These are phyloP conservation scores for Pharmacophagus antenor DNA, from an alignment of 2,888 invertebrate genomes.

Conservation along the genomic window DNA sequence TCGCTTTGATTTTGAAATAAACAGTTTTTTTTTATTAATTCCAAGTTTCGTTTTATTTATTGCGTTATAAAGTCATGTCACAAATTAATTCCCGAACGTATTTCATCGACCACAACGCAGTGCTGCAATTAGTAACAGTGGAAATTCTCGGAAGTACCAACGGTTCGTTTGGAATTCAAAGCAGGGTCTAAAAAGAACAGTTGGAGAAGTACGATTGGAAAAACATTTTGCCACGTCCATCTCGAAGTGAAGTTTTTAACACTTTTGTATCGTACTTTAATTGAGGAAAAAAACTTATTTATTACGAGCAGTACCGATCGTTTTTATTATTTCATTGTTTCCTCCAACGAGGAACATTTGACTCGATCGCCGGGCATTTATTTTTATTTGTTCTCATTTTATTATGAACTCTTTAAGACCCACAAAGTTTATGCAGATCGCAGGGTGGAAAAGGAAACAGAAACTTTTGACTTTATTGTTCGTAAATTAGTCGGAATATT, in stretches of 20 bases:
- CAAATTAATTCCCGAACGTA: not conserved
- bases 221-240: conserved; percentile 54
- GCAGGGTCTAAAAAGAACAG: conserved; percentile 52
- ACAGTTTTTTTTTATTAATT: not conserved
- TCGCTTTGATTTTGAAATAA: not conserved
- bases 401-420: not conserved
- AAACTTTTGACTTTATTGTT: not conserved
- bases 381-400: not conserved
- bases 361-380: not conserved
- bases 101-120: conserved; percentile 5
- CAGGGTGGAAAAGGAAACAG: not conserved
- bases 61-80: not conserved
- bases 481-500: not conserved
- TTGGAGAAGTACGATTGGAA: conserved; percentile 49
- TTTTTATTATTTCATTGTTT: not conserved
- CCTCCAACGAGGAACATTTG: not conserved
- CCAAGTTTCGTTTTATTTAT: not conserved
- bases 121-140: conserved; percentile 21
- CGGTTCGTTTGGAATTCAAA: conserved; percentile 54
- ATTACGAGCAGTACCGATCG: conserved; percentile 8
- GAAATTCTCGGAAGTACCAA: conserved; percentile 30
- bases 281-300: conserved; percentile 41
- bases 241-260: conserved; percentile 48
- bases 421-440: not conserved
- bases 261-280: conserved; percentile 55